Base-by-base conservation (phyloP, 2,888 invertebrate genomes). In the Drosophila limbata region DNA sequence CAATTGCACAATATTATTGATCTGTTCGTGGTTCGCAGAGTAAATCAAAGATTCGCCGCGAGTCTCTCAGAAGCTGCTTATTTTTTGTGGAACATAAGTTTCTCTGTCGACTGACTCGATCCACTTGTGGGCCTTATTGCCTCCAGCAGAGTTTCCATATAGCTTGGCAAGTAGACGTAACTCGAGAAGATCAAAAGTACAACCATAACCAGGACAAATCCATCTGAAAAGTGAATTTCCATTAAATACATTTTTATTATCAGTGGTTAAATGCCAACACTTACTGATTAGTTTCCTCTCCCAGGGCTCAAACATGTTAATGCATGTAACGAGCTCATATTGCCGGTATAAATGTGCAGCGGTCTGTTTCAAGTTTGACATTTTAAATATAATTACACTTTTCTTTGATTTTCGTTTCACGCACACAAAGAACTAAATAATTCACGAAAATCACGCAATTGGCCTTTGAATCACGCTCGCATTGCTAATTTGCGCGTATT, bases 111-210 rank as follows among this genome's bases (percentile, higher is more conserved):
- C 45, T 37, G 66, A 40, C 28, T 48, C 17, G 66, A 35, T 55
- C 69, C 69, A 17, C 85, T 79, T 9, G 82, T 64, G 5, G 92
- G 92, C 11, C 90, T 88, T 3, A 92, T 59, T 39, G 91, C 89
- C 47, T 91, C 90, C 51, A 92, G 44, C 48, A 92, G 81, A 0
- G 90, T 91, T 51, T 91, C 87, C 57, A 94, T 93, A 77, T 94
- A 94, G 53, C 93, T 93, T 1, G 95, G 94, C 70, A 95, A 91
- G 81, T 94, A 94, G 4, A 94, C 92, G 78, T 93, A 94, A 39
- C 94, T 93, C 1, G 94, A 94, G 85, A 94, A 94, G 13, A 93
- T 89, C 31, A 94, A 91, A 74, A 94, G 93, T 1, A 93, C 91
- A 50, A 94, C 78, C 56, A 94, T 92, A 1, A 93, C 84, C 10